These are phyloP conservation scores for Coremacera marginata DNA, from an alignment of 2,888 invertebrate species.

Conservation along the genomic window DNA sequence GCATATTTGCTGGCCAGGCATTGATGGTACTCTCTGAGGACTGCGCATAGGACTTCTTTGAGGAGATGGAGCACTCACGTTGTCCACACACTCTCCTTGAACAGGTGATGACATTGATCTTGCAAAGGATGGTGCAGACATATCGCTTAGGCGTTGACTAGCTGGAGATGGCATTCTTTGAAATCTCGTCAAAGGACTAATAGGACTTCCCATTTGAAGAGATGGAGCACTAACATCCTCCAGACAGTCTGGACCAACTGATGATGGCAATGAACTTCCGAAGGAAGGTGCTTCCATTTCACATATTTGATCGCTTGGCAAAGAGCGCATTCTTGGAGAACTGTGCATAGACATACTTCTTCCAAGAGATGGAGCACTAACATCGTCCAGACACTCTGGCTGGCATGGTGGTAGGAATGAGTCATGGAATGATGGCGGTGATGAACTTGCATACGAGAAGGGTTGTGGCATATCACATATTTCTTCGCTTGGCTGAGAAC, in stretches of 20 bases:
- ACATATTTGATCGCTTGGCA: conserved; percentile 27
- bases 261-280: not conserved
- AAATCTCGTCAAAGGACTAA: not conserved
- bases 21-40: not conserved
- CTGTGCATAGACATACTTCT: not conserved
- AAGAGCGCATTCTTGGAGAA: not conserved
- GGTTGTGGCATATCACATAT: not conserved
- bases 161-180: no score
- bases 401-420: not conserved
- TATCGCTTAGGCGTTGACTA: no score
- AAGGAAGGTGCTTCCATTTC: conserved; percentile 30
- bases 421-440: not conserved
- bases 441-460: not conserved
- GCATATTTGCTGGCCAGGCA: not conserved
- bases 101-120: not conserved
- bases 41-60: not conserved
- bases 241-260: conserved; percentile 27
- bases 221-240: conserved; percentile 43
- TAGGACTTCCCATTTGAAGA: not conserved
- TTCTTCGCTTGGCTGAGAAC: not conserved
- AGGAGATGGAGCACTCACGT: not conserved
- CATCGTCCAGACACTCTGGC: conserved; percentile 34
- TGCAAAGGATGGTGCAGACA: no score
- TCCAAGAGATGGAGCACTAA: conserved; percentile 35
- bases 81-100: not conserved